Evolutionary conservation across 2,797 vertebrate species (phyloP).

Genomic region (Xiphorhynchus erythropygius): DNA sequence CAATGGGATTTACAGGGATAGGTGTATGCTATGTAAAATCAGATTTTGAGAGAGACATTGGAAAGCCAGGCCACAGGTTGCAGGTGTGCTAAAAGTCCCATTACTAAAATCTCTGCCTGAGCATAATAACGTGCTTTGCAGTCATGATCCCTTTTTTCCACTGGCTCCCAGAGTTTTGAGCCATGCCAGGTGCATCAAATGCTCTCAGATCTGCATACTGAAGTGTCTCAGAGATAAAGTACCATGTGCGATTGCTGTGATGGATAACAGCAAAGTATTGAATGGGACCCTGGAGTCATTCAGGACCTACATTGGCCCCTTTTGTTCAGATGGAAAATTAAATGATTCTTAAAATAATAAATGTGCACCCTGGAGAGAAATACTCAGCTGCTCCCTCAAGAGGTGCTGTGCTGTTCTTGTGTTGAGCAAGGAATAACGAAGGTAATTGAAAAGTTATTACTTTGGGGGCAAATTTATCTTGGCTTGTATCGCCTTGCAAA

Average conservation of each 20-base stretch:
- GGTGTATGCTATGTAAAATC: not conserved
- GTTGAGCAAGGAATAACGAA: conserved; percentile 57
- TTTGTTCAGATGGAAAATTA: conserved; percentile 66
- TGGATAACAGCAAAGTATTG: conserved; percentile 27
- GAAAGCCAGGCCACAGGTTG: not conserved
- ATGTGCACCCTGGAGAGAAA: conserved; percentile 65
- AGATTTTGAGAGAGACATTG: not conserved
- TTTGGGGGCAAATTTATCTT: conserved; percentile 58
- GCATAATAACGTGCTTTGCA: not conserved
- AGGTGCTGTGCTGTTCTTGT: conserved; percentile 39
- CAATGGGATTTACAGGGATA: not conserved
- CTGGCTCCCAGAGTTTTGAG: not conserved
- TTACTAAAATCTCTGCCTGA: not conserved
- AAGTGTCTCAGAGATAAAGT: conserved; percentile 51
- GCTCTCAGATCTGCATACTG: not conserved
- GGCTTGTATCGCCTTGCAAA: not conserved
- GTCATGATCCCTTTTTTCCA: not conserved
- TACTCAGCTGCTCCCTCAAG: conserved; percentile 59
- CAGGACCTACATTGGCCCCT: conserved; percentile 52
- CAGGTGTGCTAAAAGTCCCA: not conserved
- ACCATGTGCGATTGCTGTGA: conserved; percentile 33
- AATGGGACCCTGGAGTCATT: conserved; percentile 49
- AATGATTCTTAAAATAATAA: conserved; percentile 73
- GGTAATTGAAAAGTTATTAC: conserved; percentile 69
- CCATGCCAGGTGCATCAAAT: not conserved